A percentile compares a stretch with the other conserved stretches of the same genome.
Evolutionary conservation across 1,140 invertebrate species (phyloP).

Genomic region (Pseudomyrmex gracilis): DNA sequence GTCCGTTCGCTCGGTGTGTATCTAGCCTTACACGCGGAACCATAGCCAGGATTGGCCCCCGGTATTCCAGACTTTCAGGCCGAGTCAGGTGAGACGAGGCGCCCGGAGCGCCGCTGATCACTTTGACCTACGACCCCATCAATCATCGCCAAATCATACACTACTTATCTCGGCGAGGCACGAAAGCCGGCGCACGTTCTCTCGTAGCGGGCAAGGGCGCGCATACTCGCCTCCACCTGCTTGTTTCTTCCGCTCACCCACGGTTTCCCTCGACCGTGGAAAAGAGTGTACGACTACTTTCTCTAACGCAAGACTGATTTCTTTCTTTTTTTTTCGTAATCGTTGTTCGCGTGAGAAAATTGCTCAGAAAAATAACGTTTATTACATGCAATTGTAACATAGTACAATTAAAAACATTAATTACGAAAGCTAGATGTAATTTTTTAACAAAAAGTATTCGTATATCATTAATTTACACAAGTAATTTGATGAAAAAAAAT

Average conservation of each 20-base stretch:
- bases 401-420: not conserved
- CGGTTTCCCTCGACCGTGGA: slow-evolving; percentile 51
- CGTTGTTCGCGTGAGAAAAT: not conserved
- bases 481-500: not conserved
- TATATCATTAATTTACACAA: not conserved
- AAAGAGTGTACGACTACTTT: slow-evolving; percentile 32
- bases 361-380: no score
- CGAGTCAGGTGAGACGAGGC: slow-evolving; percentile 80
- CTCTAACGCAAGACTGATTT: slow-evolving; percentile 27
- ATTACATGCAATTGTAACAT: not conserved
- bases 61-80: slow-evolving; percentile 72
- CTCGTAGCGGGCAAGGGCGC: slow-evolving; percentile 71
- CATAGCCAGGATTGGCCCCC: slow-evolving; percentile 49
- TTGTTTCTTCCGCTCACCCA: slow-evolving; percentile 54
- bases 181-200: slow-evolving; percentile 81
- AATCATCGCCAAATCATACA: slow-evolving; percentile 85
- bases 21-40: slow-evolving; percentile 52
- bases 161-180: slow-evolving; percentile 80
- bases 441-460: not conserved
- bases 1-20: no score
- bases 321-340: slow-evolving; percentile 16
- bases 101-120: slow-evolving; percentile 84
- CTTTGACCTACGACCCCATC: slow-evolving; percentile 84
- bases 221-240: slow-evolving; percentile 56
- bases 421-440: not conserved